Evolutionary conservation across 2,113 vertebrate genomes (phyloP).

Genomic region (Nyctibius bracteatus): DNA sequence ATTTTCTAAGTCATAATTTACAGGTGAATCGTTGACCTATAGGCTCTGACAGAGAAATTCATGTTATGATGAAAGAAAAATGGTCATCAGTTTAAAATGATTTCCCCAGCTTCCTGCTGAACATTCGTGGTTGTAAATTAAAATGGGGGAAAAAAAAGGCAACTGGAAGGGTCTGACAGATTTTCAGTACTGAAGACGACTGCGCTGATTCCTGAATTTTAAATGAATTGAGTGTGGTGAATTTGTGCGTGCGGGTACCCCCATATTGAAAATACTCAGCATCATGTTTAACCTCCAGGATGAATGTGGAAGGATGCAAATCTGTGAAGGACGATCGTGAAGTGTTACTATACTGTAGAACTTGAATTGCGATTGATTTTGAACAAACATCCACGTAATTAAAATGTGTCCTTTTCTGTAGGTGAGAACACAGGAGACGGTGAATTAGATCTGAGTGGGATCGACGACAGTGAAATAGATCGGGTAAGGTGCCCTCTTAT

Average conservation of each 20-base stretch:
- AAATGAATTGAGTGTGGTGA: slow-evolving; percentile 33
- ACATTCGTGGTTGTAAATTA: slow-evolving; percentile 18
- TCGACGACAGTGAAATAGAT: slow-evolving; percentile 94
- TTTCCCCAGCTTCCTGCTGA: not conserved
- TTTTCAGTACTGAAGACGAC: not conserved
- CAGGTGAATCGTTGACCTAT: not conserved
- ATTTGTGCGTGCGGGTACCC: not conserved
- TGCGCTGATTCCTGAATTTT: slow-evolving; percentile 9
- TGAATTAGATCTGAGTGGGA: slow-evolving; percentile 93
- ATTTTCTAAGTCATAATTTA: not conserved
- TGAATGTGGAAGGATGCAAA: not conserved
- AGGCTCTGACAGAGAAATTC: not conserved
- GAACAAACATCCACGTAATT: not conserved
- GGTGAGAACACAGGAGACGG: slow-evolving; percentile 79
- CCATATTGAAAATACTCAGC: not conserved
- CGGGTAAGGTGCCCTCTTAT: slow-evolving; percentile 72
- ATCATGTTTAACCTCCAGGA: not conserved
- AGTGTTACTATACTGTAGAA: not conserved
- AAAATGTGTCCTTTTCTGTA: slow-evolving; percentile 58
- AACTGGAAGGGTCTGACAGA: not conserved
- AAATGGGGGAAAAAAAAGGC: not conserved
- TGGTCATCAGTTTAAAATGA: not conserved
- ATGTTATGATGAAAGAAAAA: not conserved
- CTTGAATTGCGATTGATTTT: not conserved
- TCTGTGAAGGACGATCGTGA: not conserved